Base-by-base conservation (phyloP, 1,140 invertebrate genomes). In the Samia ricini region DNA sequence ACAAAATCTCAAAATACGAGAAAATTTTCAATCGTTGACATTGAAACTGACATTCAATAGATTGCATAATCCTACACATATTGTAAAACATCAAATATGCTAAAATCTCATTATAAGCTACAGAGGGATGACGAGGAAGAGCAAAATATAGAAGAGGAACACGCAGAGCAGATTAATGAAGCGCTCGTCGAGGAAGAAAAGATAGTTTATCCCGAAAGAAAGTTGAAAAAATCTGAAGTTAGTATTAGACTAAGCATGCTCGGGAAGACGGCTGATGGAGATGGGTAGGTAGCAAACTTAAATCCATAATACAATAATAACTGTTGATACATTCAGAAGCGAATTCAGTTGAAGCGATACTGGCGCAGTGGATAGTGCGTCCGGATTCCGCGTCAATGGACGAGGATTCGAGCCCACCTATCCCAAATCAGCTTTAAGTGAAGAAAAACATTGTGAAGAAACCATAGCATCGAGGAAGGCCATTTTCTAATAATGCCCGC, bases 181-280 rank as follows among this genome's bases (percentile, higher is more conserved):
- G 62, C 8, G 8, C 5, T 50, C 8, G 20, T 24, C 15, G 36
- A 63, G 59, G 63, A 67, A 20, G 22, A 57, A 61, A 54, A 51
- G n/a, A 20, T 48, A 15, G 15, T 67, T 2, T 68, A 64, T 42
- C 60, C 76, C 1, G 65, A 61, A 7, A 66, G 77, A 60, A 68
- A 52, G 8, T 66, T 88, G 15, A 74, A 81, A 8, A 73, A 67
- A 26, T 81, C 81, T 0, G 90, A 89, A 61, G 74, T 89, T 22
- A 80, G 79, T 68, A 75, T 83, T 36, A 68, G 79, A 55, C 63
- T 91, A 15, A 81, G 83, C 63, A 64, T 90, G 54, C 71, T 91
- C 0, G 81, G 76, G 4, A 90, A 90, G 61, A 90, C 83, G 10
- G 81, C 88, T 19, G 78, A 88, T 22, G 83, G 88, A 23, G 84